phyloP scores from a whole-genome alignment of 2,888 invertebrate species.

The Lingula anatina region DNA sequence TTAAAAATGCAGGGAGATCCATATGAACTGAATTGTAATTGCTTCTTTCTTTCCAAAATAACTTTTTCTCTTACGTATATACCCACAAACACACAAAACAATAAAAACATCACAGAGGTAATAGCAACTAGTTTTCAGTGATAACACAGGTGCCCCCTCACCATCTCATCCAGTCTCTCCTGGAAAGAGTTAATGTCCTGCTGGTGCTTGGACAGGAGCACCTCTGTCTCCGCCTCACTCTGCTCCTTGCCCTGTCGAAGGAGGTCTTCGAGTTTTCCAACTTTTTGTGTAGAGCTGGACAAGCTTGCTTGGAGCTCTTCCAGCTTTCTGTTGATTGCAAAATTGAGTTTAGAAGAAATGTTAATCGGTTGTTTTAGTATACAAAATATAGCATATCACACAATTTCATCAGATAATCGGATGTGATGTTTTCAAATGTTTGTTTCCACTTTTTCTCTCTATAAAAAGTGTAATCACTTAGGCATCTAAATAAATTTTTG shows the following conservation, averaged over 20 bases:
- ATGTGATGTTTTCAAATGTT: no score
- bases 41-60: slow-evolving; percentile 1
- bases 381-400: no score
- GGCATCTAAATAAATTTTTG: no score
- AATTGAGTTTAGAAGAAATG: no score
- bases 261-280: slow-evolving; percentile 37
- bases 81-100: no score
- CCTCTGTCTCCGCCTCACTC: slow-evolving; percentile 32
- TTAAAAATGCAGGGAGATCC: background rate
- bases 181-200: slow-evolving; percentile 15
- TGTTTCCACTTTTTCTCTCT: no score
- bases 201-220: slow-evolving; percentile 25
- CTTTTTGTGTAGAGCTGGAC: slow-evolving; percentile 47
- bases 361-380: no score
- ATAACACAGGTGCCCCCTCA: no score
- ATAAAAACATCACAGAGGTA: no score
- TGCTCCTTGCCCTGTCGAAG: slow-evolving; percentile 25
- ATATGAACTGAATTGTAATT: background rate
- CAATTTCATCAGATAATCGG: no score
- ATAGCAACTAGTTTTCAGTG: no score
- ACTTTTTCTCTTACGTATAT: slow-evolving; percentile 14
- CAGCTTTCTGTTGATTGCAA: slow-evolving; percentile 36
- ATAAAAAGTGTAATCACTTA: no score
- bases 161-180: slow-evolving; percentile 9
- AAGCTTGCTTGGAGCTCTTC: slow-evolving; percentile 49